Percentiles rank a stretch among this genome's conserved stretches.
Conservation (phyloP, 2,888 invertebrate genomes). For the Lepas anatifera region DNA sequence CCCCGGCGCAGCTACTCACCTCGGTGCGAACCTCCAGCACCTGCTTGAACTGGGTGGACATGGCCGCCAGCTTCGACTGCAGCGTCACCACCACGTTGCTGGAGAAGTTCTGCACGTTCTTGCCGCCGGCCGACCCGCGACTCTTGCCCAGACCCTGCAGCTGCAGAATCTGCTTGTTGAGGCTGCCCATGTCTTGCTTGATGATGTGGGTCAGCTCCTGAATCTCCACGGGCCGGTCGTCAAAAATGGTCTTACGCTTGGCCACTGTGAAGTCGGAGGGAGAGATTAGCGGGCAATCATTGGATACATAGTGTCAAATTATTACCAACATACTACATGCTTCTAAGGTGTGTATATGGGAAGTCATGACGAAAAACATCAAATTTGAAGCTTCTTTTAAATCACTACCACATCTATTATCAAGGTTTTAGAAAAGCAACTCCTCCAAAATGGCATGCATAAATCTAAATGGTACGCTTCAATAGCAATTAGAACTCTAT, state of each 20-base stretch:
- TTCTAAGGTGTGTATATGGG: no score
- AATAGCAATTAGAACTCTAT: no score
- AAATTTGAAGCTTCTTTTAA: no score
- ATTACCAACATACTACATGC: no score
- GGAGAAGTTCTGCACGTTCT: constrained; percentile 80
- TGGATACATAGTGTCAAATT: no score
- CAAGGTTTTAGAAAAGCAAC: no score
- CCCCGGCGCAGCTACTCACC: constrained; percentile 34
- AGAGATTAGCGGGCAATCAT: no score
- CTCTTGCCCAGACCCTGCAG: constrained; percentile 34
- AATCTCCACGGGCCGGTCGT: constrained; percentile 90
- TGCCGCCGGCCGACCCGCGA: constrained; percentile 37
- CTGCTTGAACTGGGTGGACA: constrained; percentile 96
- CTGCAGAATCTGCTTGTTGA: constrained; percentile 94
- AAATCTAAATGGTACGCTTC: no score
- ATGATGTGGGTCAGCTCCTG: constrained; percentile 95
- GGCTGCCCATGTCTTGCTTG: constrained; percentile 84
- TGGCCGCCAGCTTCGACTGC: constrained; percentile 86
- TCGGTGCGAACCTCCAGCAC: constrained; percentile 95
- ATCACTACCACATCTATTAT: no score
- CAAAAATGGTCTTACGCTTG: constrained; percentile 93
- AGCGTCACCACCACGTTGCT: constrained; percentile 83
- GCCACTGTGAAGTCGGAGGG: constrained; percentile 54
- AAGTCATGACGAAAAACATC: no score
- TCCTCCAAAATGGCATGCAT: no score